Evolutionary conservation across 2,113 vertebrate species (phyloP).

Genomic region (Tragelaphus strepsiceros): DNA sequence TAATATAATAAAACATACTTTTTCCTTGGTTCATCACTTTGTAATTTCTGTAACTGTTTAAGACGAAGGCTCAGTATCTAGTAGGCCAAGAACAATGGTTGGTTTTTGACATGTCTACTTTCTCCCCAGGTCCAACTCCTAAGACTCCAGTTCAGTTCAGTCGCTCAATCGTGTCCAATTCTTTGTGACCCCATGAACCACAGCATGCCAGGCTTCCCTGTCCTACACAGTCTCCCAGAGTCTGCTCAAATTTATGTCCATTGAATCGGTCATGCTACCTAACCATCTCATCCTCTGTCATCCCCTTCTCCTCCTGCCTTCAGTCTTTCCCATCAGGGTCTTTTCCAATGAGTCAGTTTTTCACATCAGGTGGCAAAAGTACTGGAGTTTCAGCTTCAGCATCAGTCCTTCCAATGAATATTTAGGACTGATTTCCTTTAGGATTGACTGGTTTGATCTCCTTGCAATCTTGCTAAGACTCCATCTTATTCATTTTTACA

Average conservation of each 20-base stretch:
- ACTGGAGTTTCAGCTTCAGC: background rate
- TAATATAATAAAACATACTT: conserved; percentile 3
- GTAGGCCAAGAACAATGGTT: background rate
- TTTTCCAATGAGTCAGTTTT: background rate
- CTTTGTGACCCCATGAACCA: background rate
- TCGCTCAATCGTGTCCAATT: background rate
- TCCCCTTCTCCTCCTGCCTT: background rate
- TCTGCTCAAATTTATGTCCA: background rate
- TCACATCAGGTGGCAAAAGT: background rate
- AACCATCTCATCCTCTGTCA: background rate
- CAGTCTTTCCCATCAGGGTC: background rate
- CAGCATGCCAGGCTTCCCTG: background rate
- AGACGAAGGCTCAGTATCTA: background rate
- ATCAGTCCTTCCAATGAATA: background rate
- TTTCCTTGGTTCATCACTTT: background rate
- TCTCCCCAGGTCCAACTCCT: background rate
- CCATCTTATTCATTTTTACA: background rate
- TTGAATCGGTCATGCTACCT: background rate
- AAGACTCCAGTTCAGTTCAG: background rate
- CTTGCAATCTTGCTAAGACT: background rate
- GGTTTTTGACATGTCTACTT: background rate
- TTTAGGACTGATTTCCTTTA: background rate
- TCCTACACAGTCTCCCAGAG: background rate
- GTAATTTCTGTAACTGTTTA: background rate
- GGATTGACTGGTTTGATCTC: background rate